These are phyloP conservation scores for Amphipoea lucens DNA, from an alignment of 2,888 invertebrate species.

Conservation along the genomic window DNA sequence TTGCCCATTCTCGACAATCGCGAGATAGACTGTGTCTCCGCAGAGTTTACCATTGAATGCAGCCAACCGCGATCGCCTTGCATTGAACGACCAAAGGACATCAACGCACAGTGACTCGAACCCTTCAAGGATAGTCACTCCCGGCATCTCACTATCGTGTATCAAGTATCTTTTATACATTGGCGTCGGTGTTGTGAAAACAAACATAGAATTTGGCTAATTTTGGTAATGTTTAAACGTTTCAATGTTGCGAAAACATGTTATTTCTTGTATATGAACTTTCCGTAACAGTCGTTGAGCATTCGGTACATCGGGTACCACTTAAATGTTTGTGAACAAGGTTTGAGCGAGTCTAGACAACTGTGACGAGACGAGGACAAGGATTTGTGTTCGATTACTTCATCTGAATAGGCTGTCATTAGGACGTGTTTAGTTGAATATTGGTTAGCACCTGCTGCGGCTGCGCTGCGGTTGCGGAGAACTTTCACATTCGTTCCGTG, in stretches of 20 bases:
- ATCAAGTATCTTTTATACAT: conserved; percentile 72
- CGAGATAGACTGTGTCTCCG: conserved; percentile 84
- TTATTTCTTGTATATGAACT: conserved; percentile 66
- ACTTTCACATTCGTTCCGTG: conserved; percentile 89
- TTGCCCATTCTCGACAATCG: conserved; percentile 80
- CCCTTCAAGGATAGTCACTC: conserved; percentile 84
- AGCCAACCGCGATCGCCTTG: conserved; percentile 81
- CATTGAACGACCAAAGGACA: conserved; percentile 83
- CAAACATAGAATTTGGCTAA: conserved; percentile 53
- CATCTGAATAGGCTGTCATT: conserved; percentile 63
- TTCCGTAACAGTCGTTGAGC: conserved; percentile 70
- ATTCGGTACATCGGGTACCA: conserved; percentile 65
- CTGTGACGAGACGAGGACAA: conserved; percentile 43
- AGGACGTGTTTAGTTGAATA: conserved; percentile 74
- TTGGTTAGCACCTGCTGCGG: conserved; percentile 83
- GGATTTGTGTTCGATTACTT: conserved; percentile 56
- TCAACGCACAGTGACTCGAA: conserved; percentile 76
- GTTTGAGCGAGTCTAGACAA: conserved; percentile 31
- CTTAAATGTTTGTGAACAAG: conserved; percentile 29
- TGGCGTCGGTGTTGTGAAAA: conserved; percentile 75
- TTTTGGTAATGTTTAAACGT: conserved; percentile 66
- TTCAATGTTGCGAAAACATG: conserved; percentile 73
- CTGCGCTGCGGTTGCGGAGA: conserved; percentile 80
- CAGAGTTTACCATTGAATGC: conserved; percentile 81
- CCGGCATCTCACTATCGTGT: conserved; percentile 72